These are phyloP conservation scores for Drosophila repletoides DNA, from an alignment of 1,140 invertebrate genomes.

Conservation along the genomic window DNA sequence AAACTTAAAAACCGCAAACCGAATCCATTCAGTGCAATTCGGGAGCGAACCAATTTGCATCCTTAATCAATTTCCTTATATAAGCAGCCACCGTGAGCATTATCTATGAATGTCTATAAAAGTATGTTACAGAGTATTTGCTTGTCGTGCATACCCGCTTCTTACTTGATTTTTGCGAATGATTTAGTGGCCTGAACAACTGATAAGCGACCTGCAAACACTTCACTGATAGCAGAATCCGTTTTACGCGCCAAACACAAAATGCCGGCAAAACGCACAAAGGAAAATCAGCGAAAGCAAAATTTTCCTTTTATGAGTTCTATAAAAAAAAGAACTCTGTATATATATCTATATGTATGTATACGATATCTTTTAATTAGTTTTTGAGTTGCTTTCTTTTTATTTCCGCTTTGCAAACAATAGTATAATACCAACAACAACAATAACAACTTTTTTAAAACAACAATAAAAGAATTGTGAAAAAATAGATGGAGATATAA, in stretches of 20 bases:
- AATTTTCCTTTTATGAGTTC: constrained; percentile 2
- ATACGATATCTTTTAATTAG: constrained; percentile 24
- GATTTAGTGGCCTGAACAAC: constrained; percentile 27
- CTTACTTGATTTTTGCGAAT: constrained; percentile 21
- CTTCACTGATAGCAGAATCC: constrained; percentile 15
- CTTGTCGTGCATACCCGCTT: no score
- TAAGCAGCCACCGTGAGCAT: no score
- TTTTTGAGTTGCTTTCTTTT: constrained; percentile 13
- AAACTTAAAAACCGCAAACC: no score
- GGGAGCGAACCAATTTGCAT: no score
- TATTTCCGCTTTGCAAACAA: constrained; percentile 5
- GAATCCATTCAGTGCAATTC: no score
- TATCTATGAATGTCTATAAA: no score
- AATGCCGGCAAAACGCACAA: constrained; percentile 44
- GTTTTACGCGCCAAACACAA: constrained; percentile 66
- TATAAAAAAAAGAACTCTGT: not conserved
- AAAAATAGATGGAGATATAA: constrained; percentile 9
- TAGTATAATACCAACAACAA: not conserved
- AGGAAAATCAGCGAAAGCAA: not conserved
- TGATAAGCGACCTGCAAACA: constrained; percentile 40
- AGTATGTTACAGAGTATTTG: no score
- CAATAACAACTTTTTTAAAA: constrained; percentile 6
- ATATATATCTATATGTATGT: not conserved
- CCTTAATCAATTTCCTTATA: no score
- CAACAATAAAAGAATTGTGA: constrained; percentile 3